Conservation (phyloP, 2,113 vertebrate species). For the Salvator merianae region DNA sequence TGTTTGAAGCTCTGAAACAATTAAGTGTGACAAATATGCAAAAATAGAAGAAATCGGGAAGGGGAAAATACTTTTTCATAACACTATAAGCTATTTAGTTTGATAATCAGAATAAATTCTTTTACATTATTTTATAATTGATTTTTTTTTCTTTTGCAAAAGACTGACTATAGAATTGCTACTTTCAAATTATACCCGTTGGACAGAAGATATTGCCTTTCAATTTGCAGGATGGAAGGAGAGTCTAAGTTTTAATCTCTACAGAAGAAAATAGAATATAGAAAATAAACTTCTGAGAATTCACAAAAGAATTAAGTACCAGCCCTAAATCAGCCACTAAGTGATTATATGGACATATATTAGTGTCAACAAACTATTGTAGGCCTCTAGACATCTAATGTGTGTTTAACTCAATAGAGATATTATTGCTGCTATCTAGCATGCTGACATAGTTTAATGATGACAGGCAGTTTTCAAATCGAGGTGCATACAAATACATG, state of each 20-base stretch:
- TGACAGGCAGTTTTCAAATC: constrained; percentile 2
- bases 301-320: background rate
- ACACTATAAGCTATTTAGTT: no score
- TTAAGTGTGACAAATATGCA: no score
- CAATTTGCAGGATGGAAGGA: background rate
- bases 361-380: background rate
- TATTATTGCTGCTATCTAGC: constrained; percentile 25
- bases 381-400: constrained; percentile 24
- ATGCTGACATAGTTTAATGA: constrained; percentile 24
- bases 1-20: no score
- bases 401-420: constrained; percentile 33
- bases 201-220: background rate
- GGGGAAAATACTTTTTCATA: no score
- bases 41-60: no score
- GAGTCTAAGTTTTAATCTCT: background rate
- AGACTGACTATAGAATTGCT: no score
- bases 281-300: background rate
- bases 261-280: background rate
- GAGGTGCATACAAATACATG: background rate
- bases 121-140: no score
- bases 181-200: no score
- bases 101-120: no score
- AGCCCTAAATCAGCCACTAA: background rate
- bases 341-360: background rate
- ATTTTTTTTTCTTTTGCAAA: no score